Percentiles rank a stretch among this genome's conserved stretches.
Evolutionary conservation across 2,113 vertebrate species (phyloP).

Genomic region (Gallinago undulata): DNA sequence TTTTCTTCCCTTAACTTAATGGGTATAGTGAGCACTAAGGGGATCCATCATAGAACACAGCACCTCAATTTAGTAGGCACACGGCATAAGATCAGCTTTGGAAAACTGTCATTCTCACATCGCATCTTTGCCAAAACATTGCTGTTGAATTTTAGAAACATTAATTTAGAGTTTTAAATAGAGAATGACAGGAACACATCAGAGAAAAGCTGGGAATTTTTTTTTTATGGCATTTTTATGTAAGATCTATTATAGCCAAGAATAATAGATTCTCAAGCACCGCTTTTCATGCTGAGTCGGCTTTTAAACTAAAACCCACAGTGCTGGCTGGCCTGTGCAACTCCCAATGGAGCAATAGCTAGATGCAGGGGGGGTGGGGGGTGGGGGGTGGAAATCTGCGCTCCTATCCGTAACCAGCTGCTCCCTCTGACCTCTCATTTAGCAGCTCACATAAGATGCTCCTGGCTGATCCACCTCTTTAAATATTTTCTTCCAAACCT

Average conservation of each 20-base stretch:
- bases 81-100: background rate
- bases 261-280: background rate
- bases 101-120: background rate
- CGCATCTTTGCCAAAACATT: background rate
- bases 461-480: background rate
- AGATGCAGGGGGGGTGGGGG: background rate
- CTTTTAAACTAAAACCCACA: background rate
- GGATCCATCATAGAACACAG: background rate
- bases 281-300: background rate
- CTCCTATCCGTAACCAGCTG: background rate
- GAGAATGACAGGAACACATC: background rate
- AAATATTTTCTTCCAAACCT: background rate
- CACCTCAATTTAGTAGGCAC: background rate
- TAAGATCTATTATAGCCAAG: background rate
- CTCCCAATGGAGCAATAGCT: background rate
- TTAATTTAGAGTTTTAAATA: background rate
- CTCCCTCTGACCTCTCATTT: background rate
- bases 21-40: background rate
- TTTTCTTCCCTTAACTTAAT: background rate
- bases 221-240: background rate
- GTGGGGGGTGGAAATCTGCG: rapidly evolving
- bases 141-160: background rate
- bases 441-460: background rate
- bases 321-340: background rate
- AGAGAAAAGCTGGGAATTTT: background rate